Base-by-base conservation (phyloP, 1,140 invertebrate genomes). In the Acromyrmex heyeri region DNA sequence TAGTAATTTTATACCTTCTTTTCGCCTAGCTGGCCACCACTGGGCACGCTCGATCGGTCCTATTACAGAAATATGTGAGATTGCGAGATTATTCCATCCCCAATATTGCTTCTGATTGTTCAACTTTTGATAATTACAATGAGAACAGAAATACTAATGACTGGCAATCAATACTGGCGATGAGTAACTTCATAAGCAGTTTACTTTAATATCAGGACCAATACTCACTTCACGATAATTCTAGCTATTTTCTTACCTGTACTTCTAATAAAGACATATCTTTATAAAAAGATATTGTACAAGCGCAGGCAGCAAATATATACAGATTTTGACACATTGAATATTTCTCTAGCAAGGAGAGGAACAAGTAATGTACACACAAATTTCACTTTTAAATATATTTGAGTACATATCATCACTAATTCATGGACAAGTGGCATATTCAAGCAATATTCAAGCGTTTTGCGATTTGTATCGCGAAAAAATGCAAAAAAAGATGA, bases 21-120 rank as follows among this genome's bases (percentile, higher is more conserved):
- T 75, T 90, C 85, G 83, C 62, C 72, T 88, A 88, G 81, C 48
- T 88, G 88, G 72, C 82, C 86, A 85, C 59, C 89, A 87, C 72
- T 85, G 69, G 67, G 48, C 88, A 61, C 38, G 73, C 72, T 57
- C 88, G 76, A 73, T 77, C 55, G 79, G 73, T 87, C 90, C 89
- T 91, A 88, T 73, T 88, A 91, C 83, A 91, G 81, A 90, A 91
- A 91, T 88, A 91, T 77, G 86, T 73, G 72, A 90, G 14, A 86
- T 83, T 88, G 87, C 86, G 76, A 88, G 27, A 91, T 91, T 91
- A 91, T 88, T 82, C 67, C 16, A 61, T 88, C 65, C 24, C 38
- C 38, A 83, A 34, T 48, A 59, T 73, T 73, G 48, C 38, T 75
- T 86, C 8, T 69, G 62, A 90, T 86, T 70, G 83, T 61, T 90